These are phyloP conservation scores for Eilema sororculum DNA, from an alignment of 2,888 invertebrate species.

Conservation along the genomic window DNA sequence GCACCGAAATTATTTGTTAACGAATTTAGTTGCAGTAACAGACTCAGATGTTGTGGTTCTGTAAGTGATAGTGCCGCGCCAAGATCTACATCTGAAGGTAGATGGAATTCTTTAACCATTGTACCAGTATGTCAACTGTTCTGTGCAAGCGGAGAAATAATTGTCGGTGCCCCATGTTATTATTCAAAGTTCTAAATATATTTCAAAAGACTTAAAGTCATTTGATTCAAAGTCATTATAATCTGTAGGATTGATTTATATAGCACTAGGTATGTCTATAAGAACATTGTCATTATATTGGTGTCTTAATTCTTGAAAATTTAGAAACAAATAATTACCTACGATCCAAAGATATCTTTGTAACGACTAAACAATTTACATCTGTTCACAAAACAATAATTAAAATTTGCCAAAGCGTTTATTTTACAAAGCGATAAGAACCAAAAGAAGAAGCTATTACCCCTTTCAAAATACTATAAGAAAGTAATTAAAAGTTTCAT, in stretches of 20 bases:
- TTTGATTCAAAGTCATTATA: background rate
- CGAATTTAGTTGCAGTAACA: slow-evolving; percentile 36
- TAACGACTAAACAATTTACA: slow-evolving; percentile 29
- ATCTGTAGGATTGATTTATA: background rate
- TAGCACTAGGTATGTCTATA: too few species aligned
- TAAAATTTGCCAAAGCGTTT: slow-evolving; percentile 48
- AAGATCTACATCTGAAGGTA: slow-evolving; percentile 20
- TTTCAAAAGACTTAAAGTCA: too few species aligned
- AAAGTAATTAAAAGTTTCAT: slow-evolving; percentile 74
- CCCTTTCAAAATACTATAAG: slow-evolving; percentile 66
- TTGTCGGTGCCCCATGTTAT: too few species aligned
- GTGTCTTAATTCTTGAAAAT: slow-evolving; percentile 14
- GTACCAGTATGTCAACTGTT: background rate
- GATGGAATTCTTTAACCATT: too few species aligned
- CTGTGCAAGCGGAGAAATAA: too few species aligned
- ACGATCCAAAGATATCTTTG: slow-evolving; percentile 26
- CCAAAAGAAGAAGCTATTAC: slow-evolving; percentile 62
- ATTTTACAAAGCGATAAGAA: slow-evolving; percentile 55
- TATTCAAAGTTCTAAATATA: too few species aligned
- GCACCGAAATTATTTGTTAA: slow-evolving; percentile 45
- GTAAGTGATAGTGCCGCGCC: slow-evolving; percentile 23
- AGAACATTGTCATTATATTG: background rate
- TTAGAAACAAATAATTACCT: slow-evolving; percentile 35
- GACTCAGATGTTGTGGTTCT: background rate
- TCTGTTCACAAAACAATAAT: slow-evolving; percentile 44